Conservation (phyloP, 2,113 vertebrate species). For the Panurus biarmicus region DNA sequence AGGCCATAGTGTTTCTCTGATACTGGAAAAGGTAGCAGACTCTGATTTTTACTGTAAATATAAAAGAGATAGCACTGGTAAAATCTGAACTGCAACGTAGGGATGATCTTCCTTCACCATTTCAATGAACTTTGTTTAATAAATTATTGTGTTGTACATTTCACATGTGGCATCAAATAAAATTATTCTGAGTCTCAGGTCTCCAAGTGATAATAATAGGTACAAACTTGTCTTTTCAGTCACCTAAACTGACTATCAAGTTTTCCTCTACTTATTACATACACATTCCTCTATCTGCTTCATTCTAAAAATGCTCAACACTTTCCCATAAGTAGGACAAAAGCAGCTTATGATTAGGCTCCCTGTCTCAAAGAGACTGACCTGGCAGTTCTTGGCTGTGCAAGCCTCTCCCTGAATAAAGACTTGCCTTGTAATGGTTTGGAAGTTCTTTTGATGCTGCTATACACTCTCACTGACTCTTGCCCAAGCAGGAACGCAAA, state of each 20-base stretch:
- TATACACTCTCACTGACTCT: background rate
- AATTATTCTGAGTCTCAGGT: background rate
- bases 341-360: background rate
- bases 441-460: background rate
- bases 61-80: background rate
- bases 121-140: background rate
- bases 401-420: background rate
- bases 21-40: background rate
- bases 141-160: background rate
- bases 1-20: background rate
- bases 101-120: background rate
- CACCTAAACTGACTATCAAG: background rate
- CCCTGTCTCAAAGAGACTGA: background rate
- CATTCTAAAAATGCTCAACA: background rate
- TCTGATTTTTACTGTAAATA: background rate
- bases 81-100: background rate
- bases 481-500: background rate
- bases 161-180: background rate
- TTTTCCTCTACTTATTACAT: background rate
- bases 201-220: background rate
- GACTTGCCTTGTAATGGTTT: background rate
- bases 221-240: background rate
- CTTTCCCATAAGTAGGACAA: background rate
- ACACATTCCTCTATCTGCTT: background rate
- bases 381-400: background rate